Evolutionary conservation across 1,140 invertebrate species (phyloP).

Genomic region (Cydia fagiglandana): DNA sequence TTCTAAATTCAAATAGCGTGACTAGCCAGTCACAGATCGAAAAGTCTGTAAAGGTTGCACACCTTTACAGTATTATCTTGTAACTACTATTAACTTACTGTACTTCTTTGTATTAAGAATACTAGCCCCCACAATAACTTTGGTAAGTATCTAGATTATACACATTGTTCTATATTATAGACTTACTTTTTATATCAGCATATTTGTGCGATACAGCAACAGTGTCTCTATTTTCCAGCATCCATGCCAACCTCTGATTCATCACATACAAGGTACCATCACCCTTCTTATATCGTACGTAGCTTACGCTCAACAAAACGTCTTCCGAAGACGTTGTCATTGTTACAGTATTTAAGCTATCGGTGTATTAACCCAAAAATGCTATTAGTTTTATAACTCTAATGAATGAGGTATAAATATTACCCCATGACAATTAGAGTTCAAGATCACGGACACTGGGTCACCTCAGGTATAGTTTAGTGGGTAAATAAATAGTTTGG

Average conservation of each 20-base stretch:
- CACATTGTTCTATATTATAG: background rate
- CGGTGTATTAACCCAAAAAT: constrained; percentile 30
- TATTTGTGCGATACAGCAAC: constrained; percentile 96
- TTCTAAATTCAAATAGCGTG: no score
- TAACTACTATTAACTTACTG: no score
- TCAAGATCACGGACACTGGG: constrained; percentile 18
- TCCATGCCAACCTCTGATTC: constrained; percentile 97
- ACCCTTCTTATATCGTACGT: constrained; percentile 97
- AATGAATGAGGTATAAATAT: constrained; percentile 20
- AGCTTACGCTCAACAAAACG: constrained; percentile 93
- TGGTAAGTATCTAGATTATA: no score
- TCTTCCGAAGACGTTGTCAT: constrained; percentile 95
- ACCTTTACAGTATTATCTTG: no score
- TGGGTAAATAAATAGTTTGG: background rate
- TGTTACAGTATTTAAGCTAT: constrained; percentile 41
- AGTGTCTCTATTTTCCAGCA: constrained; percentile 94
- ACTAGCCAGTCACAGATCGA: no score
- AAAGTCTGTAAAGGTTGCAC: no score
- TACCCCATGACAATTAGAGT: constrained; percentile 29
- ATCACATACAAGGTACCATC: constrained; percentile 97
- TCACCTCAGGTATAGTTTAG: background rate
- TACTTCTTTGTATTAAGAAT: no score
- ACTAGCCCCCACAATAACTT: no score
- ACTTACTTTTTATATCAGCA: constrained; percentile 96
- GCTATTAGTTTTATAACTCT: constrained; percentile 19